Evolutionary conservation across 2,113 vertebrate genomes (phyloP).

Genomic region (Pteronura brasiliensis): DNA sequence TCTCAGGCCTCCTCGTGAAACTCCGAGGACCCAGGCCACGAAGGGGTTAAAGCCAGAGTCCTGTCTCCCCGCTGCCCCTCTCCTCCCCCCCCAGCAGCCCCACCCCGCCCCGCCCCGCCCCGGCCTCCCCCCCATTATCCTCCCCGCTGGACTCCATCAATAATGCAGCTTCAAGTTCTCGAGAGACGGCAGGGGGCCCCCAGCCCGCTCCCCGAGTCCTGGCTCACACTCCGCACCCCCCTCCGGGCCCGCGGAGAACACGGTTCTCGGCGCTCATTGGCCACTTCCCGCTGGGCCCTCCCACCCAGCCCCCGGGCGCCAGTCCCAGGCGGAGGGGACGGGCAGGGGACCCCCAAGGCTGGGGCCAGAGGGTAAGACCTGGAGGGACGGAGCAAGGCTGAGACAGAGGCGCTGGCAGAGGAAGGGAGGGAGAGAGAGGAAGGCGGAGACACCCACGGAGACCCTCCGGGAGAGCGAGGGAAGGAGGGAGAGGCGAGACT

Average conservation of each 20-base stretch:
- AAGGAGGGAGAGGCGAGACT: neutral
- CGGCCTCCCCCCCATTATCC: neutral
- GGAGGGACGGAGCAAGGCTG: constrained; percentile 65
- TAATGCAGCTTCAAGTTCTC: constrained; percentile 79
- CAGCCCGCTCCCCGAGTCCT: constrained; percentile 68
- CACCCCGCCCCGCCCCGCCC: constrained; percentile 64
- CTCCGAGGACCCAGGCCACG: neutral
- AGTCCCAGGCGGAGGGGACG: constrained; percentile 63
- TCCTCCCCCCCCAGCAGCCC: no score
- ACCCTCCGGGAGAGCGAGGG: neutral
- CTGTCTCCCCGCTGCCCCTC: constrained; percentile 56
- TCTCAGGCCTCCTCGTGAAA: neutral
- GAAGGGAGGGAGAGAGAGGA: neutral
- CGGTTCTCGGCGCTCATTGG: constrained; percentile 65
- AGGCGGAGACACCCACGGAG: constrained; percentile 50
- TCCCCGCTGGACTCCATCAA: constrained; percentile 74
- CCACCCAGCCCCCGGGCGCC: constrained; percentile 48
- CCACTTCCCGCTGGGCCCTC: constrained; percentile 47
- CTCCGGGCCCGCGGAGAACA: constrained; percentile 7
- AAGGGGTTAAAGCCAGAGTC: constrained; percentile 61
- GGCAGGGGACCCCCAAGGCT: constrained; percentile 76
- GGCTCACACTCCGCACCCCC: neutral
- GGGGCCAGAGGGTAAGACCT: constrained; percentile 67
- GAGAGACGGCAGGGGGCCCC: constrained; percentile 78
- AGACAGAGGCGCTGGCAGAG: constrained; percentile 61